These are phyloP conservation scores for Sebastes kiyomatsui DNA, from an alignment of 2,797 vertebrate genomes.

Conservation along the genomic window DNA sequence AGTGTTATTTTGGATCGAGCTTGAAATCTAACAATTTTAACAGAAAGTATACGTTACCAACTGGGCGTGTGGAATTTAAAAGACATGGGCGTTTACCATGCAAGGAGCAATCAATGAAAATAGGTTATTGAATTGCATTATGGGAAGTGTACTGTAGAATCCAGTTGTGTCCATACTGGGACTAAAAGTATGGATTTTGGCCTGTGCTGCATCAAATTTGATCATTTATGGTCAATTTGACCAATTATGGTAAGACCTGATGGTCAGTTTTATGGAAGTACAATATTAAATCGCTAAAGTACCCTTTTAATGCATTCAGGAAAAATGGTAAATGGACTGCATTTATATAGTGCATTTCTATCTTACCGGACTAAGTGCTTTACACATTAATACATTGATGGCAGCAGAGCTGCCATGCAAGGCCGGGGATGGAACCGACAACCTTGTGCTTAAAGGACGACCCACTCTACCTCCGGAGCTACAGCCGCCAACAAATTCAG, in stretches of 20 bases:
- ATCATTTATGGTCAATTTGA: neutral
- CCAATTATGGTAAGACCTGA: too few relatives aligned
- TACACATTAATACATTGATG: neutral
- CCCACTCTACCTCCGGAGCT: neutral
- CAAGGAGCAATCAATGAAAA: neutral
- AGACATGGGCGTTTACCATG: neutral
- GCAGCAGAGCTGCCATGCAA: neutral
- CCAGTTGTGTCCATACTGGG: neutral
- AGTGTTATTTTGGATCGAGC: neutral
- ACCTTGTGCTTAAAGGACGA: neutral
- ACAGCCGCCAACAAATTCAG: neutral
- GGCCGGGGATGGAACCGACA: neutral
- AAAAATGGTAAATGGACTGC: neutral
- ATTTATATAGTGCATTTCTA: neutral
- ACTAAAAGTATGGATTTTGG: neutral
- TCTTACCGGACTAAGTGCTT: too few relatives aligned
- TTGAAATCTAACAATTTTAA: neutral
- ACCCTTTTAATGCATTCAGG: neutral
- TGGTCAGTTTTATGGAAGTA: neutral
- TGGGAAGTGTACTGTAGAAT: neutral
- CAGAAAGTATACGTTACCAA: neutral
- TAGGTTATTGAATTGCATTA: neutral
- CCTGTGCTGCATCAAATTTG: neutral
- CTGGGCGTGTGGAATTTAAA: neutral
- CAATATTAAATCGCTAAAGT: neutral